Evolutionary conservation across 2,888 invertebrate genomes (phyloP).

Genomic region (Erebia aethiops): DNA sequence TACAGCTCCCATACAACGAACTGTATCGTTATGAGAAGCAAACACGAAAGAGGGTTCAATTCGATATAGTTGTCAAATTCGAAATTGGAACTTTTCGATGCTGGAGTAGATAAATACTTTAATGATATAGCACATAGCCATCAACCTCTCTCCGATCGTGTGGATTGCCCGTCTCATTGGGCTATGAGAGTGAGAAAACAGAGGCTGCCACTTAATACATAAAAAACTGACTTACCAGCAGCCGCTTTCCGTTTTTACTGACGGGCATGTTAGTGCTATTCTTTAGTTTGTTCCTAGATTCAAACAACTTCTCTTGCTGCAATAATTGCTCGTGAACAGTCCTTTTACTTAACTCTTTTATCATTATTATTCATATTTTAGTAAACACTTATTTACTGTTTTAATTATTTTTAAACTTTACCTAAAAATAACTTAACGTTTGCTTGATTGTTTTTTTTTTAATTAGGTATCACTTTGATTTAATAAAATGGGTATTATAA

Average conservation of each 20-base stretch:
- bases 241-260: conserved; percentile 64
- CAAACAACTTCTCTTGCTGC: conserved; percentile 58
- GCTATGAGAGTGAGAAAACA: no score
- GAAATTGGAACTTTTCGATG: no score
- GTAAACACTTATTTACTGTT: conserved; percentile 16
- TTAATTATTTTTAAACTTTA: neutral
- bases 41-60: no score
- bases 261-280: conserved; percentile 53
- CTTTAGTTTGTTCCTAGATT: conserved; percentile 58
- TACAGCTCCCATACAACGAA: no score
- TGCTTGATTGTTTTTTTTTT: neutral
- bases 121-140: no score
- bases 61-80: no score
- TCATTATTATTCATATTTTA: conserved; percentile 51
- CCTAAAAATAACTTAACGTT: neutral
- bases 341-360: conserved; percentile 67
- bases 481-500: neutral
- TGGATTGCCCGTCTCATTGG: no score
- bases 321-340: conserved; percentile 68
- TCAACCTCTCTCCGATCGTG: no score
- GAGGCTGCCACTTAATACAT: no score
- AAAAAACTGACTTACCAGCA: conserved; percentile 55
- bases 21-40: no score
- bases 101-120: no score
- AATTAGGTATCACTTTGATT: neutral